Evolutionary conservation across 2,113 vertebrate genomes (phyloP).

Genomic region (Circaetus gallicus): DNA sequence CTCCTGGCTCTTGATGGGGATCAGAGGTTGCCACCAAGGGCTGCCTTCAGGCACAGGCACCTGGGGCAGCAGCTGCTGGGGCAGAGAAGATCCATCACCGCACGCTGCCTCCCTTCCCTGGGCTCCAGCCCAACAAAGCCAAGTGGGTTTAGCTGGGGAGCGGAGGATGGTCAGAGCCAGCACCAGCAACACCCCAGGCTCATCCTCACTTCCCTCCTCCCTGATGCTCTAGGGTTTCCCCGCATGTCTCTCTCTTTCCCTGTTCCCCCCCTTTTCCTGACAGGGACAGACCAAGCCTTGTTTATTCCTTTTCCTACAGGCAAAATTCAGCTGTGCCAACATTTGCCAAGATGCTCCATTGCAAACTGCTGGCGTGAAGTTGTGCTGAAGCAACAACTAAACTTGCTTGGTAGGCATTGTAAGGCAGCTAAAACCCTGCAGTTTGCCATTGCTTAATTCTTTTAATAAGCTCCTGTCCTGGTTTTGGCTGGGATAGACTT

Average conservation of each 20-base stretch:
- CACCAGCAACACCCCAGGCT: not conserved
- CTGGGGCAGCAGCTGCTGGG: not conserved
- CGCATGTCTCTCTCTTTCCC: not conserved
- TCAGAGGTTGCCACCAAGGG: not conserved
- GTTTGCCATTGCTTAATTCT: not conserved
- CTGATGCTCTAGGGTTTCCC: not conserved
- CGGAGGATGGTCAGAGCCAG: not conserved
- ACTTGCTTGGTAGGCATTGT: not conserved
- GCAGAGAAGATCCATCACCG: not conserved
- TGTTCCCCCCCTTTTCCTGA: not conserved
- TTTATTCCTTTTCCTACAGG: not conserved
- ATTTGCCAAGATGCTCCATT: not conserved
- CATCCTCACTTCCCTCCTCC: not conserved
- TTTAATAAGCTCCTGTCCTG: not conserved
- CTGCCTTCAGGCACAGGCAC: not conserved
- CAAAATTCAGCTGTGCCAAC: not conserved
- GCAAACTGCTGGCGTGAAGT: not conserved
- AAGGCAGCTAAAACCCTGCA: not conserved
- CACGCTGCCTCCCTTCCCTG: not conserved
- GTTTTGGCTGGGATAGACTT: no score
- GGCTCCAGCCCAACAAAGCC: not conserved
- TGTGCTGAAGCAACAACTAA: not conserved
- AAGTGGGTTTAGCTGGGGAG: not conserved
- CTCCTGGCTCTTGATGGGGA: not conserved
- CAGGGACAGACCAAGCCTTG: not conserved